Percentiles rank a stretch among this genome's conserved stretches.
Evolutionary conservation across 2,113 vertebrate genomes (phyloP).

Genomic region (Illadopsis cleaveri): DNA sequence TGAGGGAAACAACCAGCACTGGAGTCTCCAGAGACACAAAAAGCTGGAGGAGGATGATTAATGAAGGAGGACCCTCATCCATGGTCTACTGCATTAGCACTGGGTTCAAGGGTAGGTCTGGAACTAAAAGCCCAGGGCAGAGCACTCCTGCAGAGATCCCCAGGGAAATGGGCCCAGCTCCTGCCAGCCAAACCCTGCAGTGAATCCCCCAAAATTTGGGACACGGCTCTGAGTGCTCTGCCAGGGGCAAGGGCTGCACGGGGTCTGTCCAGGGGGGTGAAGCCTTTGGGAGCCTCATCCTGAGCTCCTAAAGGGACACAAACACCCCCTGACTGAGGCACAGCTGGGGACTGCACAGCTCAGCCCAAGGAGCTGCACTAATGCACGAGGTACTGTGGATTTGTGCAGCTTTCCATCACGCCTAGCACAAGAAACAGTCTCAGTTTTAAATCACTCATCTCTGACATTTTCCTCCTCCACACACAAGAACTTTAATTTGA

Average conservation of each 20-base stretch:
- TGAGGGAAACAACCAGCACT: neutral
- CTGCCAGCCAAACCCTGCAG: neutral
- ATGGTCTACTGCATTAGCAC: neutral
- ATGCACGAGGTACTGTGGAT: neutral
- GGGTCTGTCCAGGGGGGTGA: neutral
- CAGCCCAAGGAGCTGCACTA: no score
- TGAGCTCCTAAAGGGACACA: neutral
- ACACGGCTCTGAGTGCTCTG: rapidly evolving
- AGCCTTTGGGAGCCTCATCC: neutral
- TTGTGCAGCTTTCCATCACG: neutral
- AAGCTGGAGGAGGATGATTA: neutral
- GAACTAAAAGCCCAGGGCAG: neutral
- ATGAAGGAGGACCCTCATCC: neutral
- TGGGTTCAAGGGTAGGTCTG: neutral
- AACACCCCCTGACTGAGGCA: neutral
- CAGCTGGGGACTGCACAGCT: no score
- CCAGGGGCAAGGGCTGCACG: rapidly evolving
- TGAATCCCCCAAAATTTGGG: rapidly evolving
- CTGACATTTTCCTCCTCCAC: neutral
- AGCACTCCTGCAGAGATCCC: neutral
- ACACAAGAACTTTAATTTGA: neutral
- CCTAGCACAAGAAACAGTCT: neutral
- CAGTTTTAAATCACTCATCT: neutral
- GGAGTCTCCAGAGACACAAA: neutral
- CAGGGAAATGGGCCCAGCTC: rapidly evolving